Evolutionary conservation across 2,888 invertebrate genomes (phyloP).

Genomic region (Synanthedon andrenaeformis): DNA sequence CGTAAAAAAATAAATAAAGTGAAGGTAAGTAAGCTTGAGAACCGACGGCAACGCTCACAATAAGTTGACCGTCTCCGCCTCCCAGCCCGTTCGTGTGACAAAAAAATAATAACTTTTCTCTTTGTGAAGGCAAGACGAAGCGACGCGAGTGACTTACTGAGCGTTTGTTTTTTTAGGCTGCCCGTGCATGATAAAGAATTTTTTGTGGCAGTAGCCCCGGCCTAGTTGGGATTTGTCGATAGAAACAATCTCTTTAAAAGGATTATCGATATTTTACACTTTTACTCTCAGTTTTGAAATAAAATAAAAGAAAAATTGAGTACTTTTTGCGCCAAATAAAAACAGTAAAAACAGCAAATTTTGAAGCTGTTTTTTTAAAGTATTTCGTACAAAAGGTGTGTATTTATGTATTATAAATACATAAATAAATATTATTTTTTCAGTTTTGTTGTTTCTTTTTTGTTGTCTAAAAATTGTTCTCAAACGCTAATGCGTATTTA

Average conservation of each 20-base stretch:
- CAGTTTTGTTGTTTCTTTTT: too few species aligned
- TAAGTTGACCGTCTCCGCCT: constrained; percentile 36
- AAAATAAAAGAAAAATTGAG: too few species aligned
- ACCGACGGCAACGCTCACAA: constrained; percentile 20
- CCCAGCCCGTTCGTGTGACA: constrained; percentile 47
- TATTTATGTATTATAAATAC: too few species aligned
- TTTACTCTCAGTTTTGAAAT: too few species aligned
- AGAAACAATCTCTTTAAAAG: neutral
- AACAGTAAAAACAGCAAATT: too few species aligned
- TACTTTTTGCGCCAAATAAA: too few species aligned
- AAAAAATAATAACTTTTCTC: constrained; percentile 57
- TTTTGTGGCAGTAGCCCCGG: constrained; percentile 65
- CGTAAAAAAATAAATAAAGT: too few species aligned
- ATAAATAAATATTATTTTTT: too few species aligned
- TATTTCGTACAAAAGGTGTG: too few species aligned
- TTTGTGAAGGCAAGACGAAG: constrained; percentile 35
- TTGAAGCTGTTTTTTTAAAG: too few species aligned
- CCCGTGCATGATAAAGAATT: constrained; percentile 65
- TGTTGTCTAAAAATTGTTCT: too few species aligned
- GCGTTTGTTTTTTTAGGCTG: constrained; percentile 66
- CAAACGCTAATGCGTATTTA: too few species aligned
- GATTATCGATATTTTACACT: constrained; percentile 3
- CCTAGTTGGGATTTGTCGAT: constrained; percentile 28
- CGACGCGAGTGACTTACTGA: constrained; percentile 63
- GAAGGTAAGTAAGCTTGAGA: constrained; percentile 21